Percentiles rank a stretch among this genome's conserved stretches.
Conservation (phyloP, 2,797 vertebrate species). For the Naso thynnoides region DNA sequence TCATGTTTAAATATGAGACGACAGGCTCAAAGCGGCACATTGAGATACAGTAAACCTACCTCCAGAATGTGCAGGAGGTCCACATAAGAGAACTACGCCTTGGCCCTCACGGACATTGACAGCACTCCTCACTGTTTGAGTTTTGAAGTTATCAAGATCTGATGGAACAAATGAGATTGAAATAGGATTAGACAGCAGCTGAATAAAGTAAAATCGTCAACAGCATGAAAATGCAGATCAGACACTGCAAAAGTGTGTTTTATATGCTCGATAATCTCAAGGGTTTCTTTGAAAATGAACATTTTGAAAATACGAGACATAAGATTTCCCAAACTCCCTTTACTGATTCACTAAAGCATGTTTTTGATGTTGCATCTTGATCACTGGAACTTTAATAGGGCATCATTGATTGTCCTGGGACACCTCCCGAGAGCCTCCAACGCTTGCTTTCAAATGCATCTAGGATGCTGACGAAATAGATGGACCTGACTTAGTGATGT, state of each 20-base stretch:
- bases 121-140: conserved; percentile 86
- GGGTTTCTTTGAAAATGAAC: conserved; percentile 43
- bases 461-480: conserved; percentile 68
- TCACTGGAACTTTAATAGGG: conserved; percentile 58
- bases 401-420: conserved; percentile 62
- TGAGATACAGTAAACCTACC: conserved; percentile 81
- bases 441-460: conserved; percentile 69
- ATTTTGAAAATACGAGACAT: conserved; percentile 36
- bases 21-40: background rate
- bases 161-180: conserved; percentile 46
- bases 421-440: conserved; percentile 54
- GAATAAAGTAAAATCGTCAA: background rate
- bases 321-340: conserved; percentile 29
- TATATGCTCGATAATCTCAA: conserved; percentile 2
- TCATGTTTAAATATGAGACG: conserved; percentile 18
- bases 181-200: conserved; percentile 16
- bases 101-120: conserved; percentile 96
- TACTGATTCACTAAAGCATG: conserved; percentile 41
- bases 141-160: conserved; percentile 93
- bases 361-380: conserved; percentile 62
- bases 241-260: conserved; percentile 1
- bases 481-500: conserved; percentile 58
- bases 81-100: conserved; percentile 94
- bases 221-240: background rate
- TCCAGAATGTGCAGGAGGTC: conserved; percentile 89